These are phyloP conservation scores for Anguilla rostrata DNA, from an alignment of 2,113 vertebrate species.

Conservation along the genomic window DNA sequence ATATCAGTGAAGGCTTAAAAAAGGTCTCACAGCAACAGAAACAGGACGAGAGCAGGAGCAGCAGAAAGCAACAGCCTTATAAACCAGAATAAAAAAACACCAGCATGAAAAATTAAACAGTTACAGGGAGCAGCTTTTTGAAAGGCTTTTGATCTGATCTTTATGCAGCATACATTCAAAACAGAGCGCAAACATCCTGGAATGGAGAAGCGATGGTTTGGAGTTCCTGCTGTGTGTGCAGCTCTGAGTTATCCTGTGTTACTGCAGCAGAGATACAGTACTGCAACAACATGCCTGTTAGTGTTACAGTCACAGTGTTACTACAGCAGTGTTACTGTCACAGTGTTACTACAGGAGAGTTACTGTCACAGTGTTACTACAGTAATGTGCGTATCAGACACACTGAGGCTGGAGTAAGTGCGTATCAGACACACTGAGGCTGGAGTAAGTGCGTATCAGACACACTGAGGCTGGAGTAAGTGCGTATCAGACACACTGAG, in stretches of 20 bases:
- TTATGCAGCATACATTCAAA: not conserved
- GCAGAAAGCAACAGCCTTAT: not conserved
- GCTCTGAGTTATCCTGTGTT: not conserved
- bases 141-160: not conserved
- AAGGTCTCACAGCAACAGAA: not conserved
- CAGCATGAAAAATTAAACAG: constrained; percentile 7
- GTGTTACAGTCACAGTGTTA: too few species aligned
- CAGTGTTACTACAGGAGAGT: too few species aligned
- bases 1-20: not conserved
- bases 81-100: not conserved
- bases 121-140: not conserved
- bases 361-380: too few species aligned
- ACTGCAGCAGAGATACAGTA: not conserved
- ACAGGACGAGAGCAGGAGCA: not conserved
- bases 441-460: too few species aligned
- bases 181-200: not conserved
- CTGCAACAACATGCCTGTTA: too few species aligned
- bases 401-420: too few species aligned
- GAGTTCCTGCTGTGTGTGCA: not conserved
- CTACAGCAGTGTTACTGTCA: too few species aligned
- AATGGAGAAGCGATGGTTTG: not conserved
- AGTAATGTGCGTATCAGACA: too few species aligned
- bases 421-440: too few species aligned
- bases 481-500: too few species aligned
- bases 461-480: too few species aligned